Base-by-base conservation (phyloP, 35 echinoderm and acorn worm species). In the Patiria miniata region DNA sequence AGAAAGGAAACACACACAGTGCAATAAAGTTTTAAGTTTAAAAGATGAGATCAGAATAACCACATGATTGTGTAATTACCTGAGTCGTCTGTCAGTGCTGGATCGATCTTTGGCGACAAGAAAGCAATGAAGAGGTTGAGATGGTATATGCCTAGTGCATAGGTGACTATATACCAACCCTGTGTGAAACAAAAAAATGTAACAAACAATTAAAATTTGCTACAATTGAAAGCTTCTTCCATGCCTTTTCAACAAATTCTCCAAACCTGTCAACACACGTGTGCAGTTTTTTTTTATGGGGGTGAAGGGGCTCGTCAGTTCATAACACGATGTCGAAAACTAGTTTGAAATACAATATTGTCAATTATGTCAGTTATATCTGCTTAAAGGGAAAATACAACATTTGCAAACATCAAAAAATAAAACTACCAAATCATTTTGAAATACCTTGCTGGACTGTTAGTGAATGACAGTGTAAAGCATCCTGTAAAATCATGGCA, bases 131-230 rank as follows among this genome's bases (percentile, higher is more conserved):
- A 97, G 78, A 97, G 89, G 83, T 97, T 97, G 26, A 97, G 82
- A 38, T 94, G 90, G 79, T 97, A 97, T 33, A 97, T 97, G 42
- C 91, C 95, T n/a, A 97, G 78, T 36, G 95, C 95, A 94, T 97
- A 97, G 39, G 95, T 97, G 39, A 97, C 91, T 44, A 97, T 97
- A 78, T 91, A 97, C 95, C 95, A 97, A 39, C 95, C 95, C 95
- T 97, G 89, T 16, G 80, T 40, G 4, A 52, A 68, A 83, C 61
- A 83, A 76, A 8, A 26, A 53, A 47, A 4, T 6, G 12, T 6
- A 4, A 4, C 4, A 47, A 47, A 47, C 4, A 47, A 47, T 12
- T 6, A 12, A 47, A 47, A 47, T 6, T 47, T 12, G 12, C 12
- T 12, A 47, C 42, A 47, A 47, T 12, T 12, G 4, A 65, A 21